Percentiles rank a stretch among this genome's conserved stretches.
phyloP scores from a whole-genome alignment of 1,140 invertebrate genomes.

The Drosophila pseudoananassae region DNA sequence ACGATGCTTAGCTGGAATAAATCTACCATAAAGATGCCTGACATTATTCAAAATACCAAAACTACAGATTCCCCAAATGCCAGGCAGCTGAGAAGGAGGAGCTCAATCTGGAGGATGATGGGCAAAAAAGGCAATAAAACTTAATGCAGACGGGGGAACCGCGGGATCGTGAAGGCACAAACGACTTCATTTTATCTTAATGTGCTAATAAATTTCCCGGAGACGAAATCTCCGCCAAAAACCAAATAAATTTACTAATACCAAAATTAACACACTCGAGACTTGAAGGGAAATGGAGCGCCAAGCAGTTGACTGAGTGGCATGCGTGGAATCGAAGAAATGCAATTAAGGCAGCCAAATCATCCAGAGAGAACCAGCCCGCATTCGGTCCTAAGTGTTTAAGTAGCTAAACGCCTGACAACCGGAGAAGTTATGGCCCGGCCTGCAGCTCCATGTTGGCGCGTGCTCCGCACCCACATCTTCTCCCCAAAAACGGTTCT shows the following conservation, averaged over 20 bases:
- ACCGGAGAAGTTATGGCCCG: constrained; percentile 72
- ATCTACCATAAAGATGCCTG: constrained; percentile 65
- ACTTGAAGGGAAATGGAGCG: constrained; percentile 64
- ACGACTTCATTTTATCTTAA: constrained; percentile 82
- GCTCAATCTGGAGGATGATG: constrained; percentile 19
- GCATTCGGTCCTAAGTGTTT: constrained; percentile 75
- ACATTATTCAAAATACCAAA: constrained; percentile 75
- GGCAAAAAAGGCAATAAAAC: constrained; percentile 79
- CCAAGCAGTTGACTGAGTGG: constrained; percentile 72
- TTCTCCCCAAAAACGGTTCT: constrained; percentile 55
- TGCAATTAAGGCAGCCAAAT: constrained; percentile 72
- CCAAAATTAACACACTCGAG: constrained; percentile 61
- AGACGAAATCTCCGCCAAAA: constrained; percentile 80
- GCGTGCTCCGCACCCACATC: constrained; percentile 59
- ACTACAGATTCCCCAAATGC: constrained; percentile 71
- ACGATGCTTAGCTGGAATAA: constrained; percentile 54
- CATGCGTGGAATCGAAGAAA: constrained; percentile 78
- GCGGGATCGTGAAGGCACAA: constrained; percentile 60
- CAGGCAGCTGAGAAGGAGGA: constrained; percentile 20
- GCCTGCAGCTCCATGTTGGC: constrained; percentile 63
- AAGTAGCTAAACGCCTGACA: constrained; percentile 80
- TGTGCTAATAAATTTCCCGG: constrained; percentile 78
- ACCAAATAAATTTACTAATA: constrained; percentile 82
- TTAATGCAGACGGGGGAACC: constrained; percentile 59
- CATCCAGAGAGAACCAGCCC: constrained; percentile 40